These are phyloP conservation scores for Callinectes sapidus DNA, from an alignment of 2,888 invertebrate species.

Conservation along the genomic window DNA sequence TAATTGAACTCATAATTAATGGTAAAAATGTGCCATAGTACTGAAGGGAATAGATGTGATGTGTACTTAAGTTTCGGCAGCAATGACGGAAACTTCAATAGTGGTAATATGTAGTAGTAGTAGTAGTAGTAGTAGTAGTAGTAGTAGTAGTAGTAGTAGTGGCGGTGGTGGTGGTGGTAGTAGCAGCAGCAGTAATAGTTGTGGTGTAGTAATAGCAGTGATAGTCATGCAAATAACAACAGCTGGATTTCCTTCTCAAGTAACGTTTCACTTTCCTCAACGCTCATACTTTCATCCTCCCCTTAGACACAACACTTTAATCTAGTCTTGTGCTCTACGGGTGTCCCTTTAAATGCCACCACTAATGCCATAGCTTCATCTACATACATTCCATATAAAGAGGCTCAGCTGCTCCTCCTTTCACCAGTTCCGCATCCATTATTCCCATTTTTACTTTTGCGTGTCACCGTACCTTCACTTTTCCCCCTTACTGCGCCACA, in stretches of 20 bases:
- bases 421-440: not conserved
- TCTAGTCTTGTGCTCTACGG: not conserved
- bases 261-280: not conserved
- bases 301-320: not conserved
- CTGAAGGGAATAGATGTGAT: too few species aligned
- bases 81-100: not conserved
- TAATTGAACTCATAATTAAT: too few species aligned
- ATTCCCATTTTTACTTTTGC: not conserved
- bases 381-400: not conserved
- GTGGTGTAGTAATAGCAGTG: not conserved
- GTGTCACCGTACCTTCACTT: not conserved
- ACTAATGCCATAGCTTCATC: not conserved
- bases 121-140: slow-evolving; percentile 34
- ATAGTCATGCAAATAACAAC: not conserved
- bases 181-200: too few species aligned
- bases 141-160: slow-evolving; percentile 24
- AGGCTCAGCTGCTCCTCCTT: not conserved
- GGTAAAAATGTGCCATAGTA: too few species aligned
- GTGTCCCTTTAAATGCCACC: too few species aligned
- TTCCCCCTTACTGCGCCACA: not conserved
- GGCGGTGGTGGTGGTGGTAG: not conserved
- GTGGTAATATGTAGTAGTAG: not conserved
- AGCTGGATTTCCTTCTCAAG: slow-evolving; percentile 19
- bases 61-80: not conserved
- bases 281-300: not conserved